Evolutionary conservation across 1,140 invertebrate genomes (phyloP).

Genomic region (Argopecten irradians): DNA sequence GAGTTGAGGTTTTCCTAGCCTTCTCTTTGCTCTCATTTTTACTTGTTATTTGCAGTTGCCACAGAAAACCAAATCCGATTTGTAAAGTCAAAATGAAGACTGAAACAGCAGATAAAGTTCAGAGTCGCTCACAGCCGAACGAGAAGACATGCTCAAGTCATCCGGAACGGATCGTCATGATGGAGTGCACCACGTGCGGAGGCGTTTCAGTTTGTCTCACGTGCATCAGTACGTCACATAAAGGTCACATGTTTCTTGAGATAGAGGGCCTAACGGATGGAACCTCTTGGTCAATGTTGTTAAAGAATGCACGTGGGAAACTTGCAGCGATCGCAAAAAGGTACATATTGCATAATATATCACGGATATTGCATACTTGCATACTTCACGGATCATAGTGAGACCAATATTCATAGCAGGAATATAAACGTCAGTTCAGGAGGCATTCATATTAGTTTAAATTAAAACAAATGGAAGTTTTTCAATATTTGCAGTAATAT

Average conservation of each 20-base stretch:
- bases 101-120: neutral
- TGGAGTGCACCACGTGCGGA: neutral
- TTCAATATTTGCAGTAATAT: too few species aligned
- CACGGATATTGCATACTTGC: too few species aligned
- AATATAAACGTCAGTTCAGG: too few species aligned
- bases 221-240: conserved; percentile 15
- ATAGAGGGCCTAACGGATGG: neutral
- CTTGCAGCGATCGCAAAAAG: neutral
- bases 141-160: neutral
- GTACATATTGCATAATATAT: neutral
- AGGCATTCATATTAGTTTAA: too few species aligned
- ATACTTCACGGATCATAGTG: too few species aligned
- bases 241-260: neutral
- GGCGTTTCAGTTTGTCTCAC: neutral
- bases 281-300: neutral
- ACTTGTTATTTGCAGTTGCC: neutral
- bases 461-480: too few species aligned
- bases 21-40: neutral
- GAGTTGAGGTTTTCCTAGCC: too few species aligned
- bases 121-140: neutral
- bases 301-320: neutral
- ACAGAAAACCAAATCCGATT: neutral
- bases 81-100: neutral
- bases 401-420: too few species aligned
- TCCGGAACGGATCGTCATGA: neutral